Conservation (phyloP, 2,888 invertebrate genomes). For the Cheilosia soror region DNA sequence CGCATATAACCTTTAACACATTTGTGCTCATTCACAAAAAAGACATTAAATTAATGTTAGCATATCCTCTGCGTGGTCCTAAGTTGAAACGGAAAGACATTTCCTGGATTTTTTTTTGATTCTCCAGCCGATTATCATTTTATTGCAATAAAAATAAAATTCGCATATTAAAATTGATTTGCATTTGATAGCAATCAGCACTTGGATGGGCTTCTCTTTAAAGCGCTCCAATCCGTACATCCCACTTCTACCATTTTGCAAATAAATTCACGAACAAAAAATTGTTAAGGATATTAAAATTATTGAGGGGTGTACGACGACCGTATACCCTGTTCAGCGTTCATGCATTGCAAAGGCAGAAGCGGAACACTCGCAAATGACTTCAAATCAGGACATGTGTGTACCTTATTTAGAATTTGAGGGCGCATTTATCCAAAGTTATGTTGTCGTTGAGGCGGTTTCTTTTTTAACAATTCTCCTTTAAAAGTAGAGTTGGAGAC, state of each 20-base stretch:
- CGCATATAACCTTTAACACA: conserved; percentile 2
- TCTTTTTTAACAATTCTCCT: conserved; percentile 16
- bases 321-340: conserved; percentile 7
- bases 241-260: conserved; percentile 49
- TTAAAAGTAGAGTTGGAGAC: background rate
- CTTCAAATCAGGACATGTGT: conserved; percentile 70
- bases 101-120: conserved; percentile 31
- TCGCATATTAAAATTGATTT: conserved; percentile 71
- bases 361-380: conserved; percentile 54
- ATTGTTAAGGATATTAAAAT: conserved; percentile 45
- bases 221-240: conserved; percentile 17
- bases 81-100: conserved; percentile 11
- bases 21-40: conserved; percentile 59
- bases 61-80: background rate
- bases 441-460: conserved; percentile 46
- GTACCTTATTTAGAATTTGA: conserved; percentile 62
- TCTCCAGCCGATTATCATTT: conserved; percentile 65
- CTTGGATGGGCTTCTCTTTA: conserved; percentile 10
- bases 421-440: conserved; percentile 62
- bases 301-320: conserved; percentile 12
- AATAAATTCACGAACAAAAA: conserved; percentile 47
- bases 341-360: conserved; percentile 25
- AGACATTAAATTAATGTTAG: conserved; percentile 61
- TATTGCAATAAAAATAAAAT: conserved; percentile 68
- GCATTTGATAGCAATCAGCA: conserved; percentile 61